These are phyloP conservation scores for Abramis brama DNA, from an alignment of 2,113 vertebrate genomes.

Conservation along the genomic window DNA sequence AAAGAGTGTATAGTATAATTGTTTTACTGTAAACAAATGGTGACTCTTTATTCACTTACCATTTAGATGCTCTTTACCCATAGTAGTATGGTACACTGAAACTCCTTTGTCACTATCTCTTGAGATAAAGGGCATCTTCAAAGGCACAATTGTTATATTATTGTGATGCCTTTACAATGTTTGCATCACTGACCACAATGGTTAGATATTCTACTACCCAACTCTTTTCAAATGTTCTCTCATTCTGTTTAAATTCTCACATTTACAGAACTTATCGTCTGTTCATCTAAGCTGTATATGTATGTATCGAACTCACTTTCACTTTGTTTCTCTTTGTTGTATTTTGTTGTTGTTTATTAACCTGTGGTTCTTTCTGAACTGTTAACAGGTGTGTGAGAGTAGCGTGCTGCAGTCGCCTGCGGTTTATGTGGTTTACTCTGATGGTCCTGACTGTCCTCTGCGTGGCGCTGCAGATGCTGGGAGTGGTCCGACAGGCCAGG, in stretches of 20 bases:
- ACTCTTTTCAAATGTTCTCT: not conserved
- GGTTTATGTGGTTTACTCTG: slow-evolving; percentile 64
- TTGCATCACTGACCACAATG: not conserved
- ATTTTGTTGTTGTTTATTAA: not conserved
- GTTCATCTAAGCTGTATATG: not conserved
- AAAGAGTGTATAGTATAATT: no score
- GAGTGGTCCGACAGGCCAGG: slow-evolving; percentile 62
- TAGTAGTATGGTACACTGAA: not conserved
- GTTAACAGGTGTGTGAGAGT: slow-evolving; percentile 64
- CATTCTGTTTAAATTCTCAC: not conserved
- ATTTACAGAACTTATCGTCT: not conserved
- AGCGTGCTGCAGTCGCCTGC: slow-evolving; percentile 60
- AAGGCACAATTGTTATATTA: not conserved
- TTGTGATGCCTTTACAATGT: not conserved
- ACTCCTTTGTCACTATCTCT: not conserved
- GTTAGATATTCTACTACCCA: not conserved
- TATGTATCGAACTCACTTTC: not conserved
- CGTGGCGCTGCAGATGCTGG: slow-evolving; percentile 69
- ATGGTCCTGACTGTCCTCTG: slow-evolving; percentile 64
- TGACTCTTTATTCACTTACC: not conserved
- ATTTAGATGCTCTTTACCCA: not conserved
- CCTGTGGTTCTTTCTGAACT: not conserved
- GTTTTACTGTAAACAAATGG: not conserved
- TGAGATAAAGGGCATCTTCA: not conserved
- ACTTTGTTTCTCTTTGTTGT: not conserved